Evolutionary conservation across 2,113 vertebrate species (phyloP).

Genomic region (Centropristis striata): DNA sequence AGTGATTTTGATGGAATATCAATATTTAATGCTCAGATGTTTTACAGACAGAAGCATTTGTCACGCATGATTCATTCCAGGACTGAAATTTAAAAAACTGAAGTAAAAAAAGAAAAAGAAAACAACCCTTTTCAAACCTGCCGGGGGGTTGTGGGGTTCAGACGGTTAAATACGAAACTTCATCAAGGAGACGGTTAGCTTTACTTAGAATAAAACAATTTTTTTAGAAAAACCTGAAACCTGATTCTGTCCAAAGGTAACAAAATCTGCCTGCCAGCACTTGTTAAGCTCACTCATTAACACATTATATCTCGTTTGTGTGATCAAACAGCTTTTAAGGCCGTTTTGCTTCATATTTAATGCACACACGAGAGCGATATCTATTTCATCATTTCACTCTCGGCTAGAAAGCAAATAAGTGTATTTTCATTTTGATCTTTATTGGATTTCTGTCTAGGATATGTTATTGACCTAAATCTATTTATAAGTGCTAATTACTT

Average conservation of each 20-base stretch:
- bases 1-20: no score
- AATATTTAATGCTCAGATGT: no score
- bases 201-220: not conserved
- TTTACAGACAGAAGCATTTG: no score
- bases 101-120: no score
- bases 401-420: not conserved
- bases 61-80: no score
- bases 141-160: no score
- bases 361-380: not conserved
- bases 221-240: no score
- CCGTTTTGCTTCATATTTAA: not conserved
- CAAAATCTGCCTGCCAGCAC: not conserved
- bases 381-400: not conserved
- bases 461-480: not conserved
- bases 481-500: not conserved
- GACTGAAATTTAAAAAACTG: no score
- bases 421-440: not conserved
- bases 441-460: not conserved
- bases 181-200: not conserved
- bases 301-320: not conserved
- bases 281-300: no score
- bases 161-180: not conserved
- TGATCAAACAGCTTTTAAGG: not conserved
- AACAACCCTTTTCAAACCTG: not conserved
- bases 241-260: not conserved